A percentile compares a stretch with the other conserved stretches of the same genome.
Evolutionary conservation across 2,888 invertebrate species (phyloP).

Genomic region (Rhamphomyia laevipes): DNA sequence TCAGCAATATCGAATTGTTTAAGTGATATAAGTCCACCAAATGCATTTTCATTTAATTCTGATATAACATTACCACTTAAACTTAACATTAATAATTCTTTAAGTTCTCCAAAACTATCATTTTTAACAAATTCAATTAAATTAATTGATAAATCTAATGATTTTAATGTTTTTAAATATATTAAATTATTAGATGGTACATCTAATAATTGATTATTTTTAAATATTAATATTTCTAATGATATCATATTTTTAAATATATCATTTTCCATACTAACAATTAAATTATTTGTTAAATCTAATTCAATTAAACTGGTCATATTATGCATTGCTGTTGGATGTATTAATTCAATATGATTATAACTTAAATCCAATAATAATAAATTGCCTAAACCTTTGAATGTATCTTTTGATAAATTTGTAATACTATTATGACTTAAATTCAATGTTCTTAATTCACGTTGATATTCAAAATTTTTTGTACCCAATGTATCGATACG

Average conservation of each 20-base stretch:
- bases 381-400: conserved; percentile 59
- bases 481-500: conserved; percentile 67
- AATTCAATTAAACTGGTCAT: conserved; percentile 60
- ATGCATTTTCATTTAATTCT: conserved; percentile 56
- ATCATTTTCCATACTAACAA: conserved; percentile 59
- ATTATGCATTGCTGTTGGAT: conserved; percentile 65
- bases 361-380: conserved; percentile 58
- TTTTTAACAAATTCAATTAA: conserved; percentile 59
- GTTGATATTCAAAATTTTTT: conserved; percentile 69
- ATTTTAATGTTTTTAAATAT: conserved; percentile 53
- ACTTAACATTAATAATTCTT: conserved; percentile 56
- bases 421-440: conserved; percentile 64
- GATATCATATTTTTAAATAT: conserved; percentile 57
- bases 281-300: conserved; percentile 62
- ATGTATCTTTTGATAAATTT: conserved; percentile 59
- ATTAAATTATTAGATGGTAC: conserved; percentile 58
- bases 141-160: conserved; percentile 67
- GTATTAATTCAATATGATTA: conserved; percentile 64
- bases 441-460: conserved; percentile 60
- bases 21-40: conserved; percentile 61
- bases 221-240: conserved; percentile 59
- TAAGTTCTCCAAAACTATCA: conserved; percentile 59
- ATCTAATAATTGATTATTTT: conserved; percentile 67
- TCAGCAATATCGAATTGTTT: conserved; percentile 65
- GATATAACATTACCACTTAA: conserved; percentile 67